Conservation (phyloP, 1,140 invertebrate genomes). For the Bombus fervidus region DNA sequence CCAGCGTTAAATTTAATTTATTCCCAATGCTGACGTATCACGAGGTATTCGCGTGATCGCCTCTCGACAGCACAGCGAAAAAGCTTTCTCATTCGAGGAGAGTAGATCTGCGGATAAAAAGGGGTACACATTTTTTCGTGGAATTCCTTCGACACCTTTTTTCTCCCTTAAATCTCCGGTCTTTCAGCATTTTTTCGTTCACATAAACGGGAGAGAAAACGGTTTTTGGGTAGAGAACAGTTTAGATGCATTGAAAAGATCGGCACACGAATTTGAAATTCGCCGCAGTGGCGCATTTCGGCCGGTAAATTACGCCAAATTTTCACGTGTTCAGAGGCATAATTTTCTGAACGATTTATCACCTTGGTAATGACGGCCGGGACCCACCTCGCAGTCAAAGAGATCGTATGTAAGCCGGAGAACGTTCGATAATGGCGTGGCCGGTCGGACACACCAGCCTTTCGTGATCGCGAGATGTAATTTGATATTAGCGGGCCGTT, state of each 20-base stretch:
- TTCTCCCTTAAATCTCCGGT: too few species aligned
- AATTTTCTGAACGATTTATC: conserved; percentile 25
- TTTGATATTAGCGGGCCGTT: conserved; percentile 38
- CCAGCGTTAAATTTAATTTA: background rate
- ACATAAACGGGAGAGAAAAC: background rate
- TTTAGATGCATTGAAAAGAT: background rate
- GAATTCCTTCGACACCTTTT: background rate
- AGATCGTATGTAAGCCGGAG: conserved; percentile 12
- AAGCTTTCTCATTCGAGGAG: background rate
- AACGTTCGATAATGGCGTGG: conserved; percentile 29
- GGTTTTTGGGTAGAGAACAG: background rate
- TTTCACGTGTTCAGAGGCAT: conserved; percentile 32
- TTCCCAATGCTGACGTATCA: background rate
- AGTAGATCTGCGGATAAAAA: conserved; percentile 9
- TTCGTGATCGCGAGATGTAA: conserved; percentile 39
- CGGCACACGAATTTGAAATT: background rate
- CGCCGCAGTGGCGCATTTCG: background rate
- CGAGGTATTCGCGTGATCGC: conserved; percentile 16
- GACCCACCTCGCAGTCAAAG: background rate
- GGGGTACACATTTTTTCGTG: background rate
- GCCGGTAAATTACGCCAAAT: conserved; percentile 20
- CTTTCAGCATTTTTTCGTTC: background rate
- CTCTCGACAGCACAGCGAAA: background rate
- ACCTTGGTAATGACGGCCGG: conserved; percentile 10
- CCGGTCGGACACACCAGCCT: background rate